Conservation (phyloP, 2,888 invertebrate species). For the Corbicula japonica region DNA sequence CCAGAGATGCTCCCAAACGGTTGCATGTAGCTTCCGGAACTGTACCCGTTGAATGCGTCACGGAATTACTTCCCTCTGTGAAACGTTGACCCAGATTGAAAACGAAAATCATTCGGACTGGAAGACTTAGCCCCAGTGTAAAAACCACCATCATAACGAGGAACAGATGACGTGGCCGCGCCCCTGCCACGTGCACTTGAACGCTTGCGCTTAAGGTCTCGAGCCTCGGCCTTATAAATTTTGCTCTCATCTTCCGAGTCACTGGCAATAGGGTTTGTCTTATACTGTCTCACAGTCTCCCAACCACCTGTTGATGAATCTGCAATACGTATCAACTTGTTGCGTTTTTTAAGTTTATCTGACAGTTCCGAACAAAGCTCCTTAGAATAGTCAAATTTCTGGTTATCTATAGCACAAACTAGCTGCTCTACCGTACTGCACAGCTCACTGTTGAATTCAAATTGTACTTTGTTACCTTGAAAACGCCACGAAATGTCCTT, state of each 20-base stretch:
- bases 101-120: neutral
- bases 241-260: conserved; percentile 18
- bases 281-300: conserved; percentile 13
- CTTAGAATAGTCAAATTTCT: conserved; percentile 10
- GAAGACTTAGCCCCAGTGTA: conserved; percentile 2
- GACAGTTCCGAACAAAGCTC: neutral
- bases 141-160: neutral
- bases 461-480: neutral
- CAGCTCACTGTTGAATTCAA: conserved; percentile 2
- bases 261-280: neutral
- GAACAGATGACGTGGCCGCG: neutral
- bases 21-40: conserved; percentile 7
- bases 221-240: conserved; percentile 7
- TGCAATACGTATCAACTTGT: conserved; percentile 15
- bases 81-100: neutral
- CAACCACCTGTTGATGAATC: conserved; percentile 13
- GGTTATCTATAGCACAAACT: conserved; percentile 5
- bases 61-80: conserved; percentile 2
- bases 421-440: conserved; percentile 1
- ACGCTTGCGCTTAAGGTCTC: conserved; percentile 18
- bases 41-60: conserved; percentile 1
- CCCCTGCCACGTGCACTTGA: conserved; percentile 4
- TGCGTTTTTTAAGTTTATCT: conserved; percentile 6
- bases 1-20: neutral
- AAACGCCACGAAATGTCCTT: neutral